phyloP scores from a whole-genome alignment of 2,113 vertebrate species.

The Epinephelus fuscoguttatus region DNA sequence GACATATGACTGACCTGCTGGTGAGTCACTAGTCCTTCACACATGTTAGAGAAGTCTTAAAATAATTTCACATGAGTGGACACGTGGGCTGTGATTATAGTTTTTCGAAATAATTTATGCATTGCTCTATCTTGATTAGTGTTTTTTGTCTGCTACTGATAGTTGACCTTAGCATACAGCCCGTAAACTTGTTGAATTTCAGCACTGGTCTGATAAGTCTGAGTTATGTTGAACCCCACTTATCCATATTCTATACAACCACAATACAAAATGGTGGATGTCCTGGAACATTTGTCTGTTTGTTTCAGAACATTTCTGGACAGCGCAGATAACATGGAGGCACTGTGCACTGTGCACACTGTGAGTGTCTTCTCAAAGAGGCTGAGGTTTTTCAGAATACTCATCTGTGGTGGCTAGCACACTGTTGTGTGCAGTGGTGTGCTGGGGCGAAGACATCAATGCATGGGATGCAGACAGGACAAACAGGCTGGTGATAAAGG shows the following conservation, averaged over 20 bases:
- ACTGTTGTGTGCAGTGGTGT: constrained; percentile 41
- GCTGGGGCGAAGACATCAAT: constrained; percentile 56
- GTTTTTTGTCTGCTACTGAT: constrained; percentile 24
- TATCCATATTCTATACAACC: constrained; percentile 1
- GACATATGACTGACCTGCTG: not conserved
- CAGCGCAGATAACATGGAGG: constrained; percentile 48
- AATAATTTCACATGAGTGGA: not conserved
- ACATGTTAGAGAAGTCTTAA: not conserved
- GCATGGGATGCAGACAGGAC: constrained; percentile 59
- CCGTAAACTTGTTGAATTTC: not conserved
- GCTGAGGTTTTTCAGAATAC: constrained; percentile 42
- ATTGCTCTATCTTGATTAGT: constrained; percentile 6
- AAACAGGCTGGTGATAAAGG: constrained; percentile 68
- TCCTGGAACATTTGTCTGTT: not conserved
- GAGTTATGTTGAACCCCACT: constrained; percentile 16
- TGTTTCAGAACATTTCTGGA: constrained; percentile 42
- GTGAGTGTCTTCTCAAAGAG: constrained; percentile 30
- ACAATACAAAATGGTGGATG: not conserved
- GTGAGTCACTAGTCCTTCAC: not conserved
- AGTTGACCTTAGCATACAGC: constrained; percentile 22
- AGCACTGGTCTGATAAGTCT: not conserved
- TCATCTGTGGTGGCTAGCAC: constrained; percentile 45
- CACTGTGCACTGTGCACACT: constrained; percentile 17
- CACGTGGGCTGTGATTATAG: not conserved
- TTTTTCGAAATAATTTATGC: not conserved